Percentiles rank a stretch among this genome's conserved stretches.
Conservation (phyloP, 2,888 invertebrate species). For the Orchesellides sinensis region DNA sequence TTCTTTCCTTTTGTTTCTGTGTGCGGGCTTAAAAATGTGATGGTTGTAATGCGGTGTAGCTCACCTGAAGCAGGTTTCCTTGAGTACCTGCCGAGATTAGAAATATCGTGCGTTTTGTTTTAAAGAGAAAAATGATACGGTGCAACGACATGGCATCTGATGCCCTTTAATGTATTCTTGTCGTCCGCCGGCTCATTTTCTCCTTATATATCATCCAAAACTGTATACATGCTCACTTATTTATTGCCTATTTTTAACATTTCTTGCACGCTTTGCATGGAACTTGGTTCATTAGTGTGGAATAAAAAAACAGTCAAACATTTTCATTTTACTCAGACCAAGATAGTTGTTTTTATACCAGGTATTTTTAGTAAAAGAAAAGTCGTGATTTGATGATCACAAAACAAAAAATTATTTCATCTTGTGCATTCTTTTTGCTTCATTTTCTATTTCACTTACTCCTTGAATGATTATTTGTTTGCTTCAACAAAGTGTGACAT, state of each 20-base stretch:
- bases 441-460: too few relatives aligned
- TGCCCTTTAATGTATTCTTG: conserved; percentile 36
- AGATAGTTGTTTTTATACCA: too few relatives aligned
- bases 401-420: conserved; percentile 1
- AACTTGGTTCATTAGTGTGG: conserved; percentile 14
- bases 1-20: conserved; percentile 6
- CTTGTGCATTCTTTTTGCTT: too few relatives aligned
- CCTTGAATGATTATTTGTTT: too few relatives aligned
- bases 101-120: conserved; percentile 38
- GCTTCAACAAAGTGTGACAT: too few relatives aligned
- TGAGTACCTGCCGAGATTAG: conserved; percentile 34
- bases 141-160: neutral
- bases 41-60: conserved; percentile 7
- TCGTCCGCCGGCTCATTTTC: conserved; percentile 31
- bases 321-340: conserved; percentile 19
- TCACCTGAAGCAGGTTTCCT: conserved; percentile 22
- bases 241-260: conserved; percentile 18
- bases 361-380: neutral
- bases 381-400: conserved; percentile 65
- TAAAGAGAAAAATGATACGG: conserved; percentile 21
- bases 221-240: neutral
- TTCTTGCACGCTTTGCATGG: neutral
- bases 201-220: neutral
- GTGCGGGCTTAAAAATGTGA: conserved; percentile 20
- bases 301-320: neutral